Conservation (phyloP, 35 echinoderm and acorn worm species). For the Apostichopus japonicus region DNA sequence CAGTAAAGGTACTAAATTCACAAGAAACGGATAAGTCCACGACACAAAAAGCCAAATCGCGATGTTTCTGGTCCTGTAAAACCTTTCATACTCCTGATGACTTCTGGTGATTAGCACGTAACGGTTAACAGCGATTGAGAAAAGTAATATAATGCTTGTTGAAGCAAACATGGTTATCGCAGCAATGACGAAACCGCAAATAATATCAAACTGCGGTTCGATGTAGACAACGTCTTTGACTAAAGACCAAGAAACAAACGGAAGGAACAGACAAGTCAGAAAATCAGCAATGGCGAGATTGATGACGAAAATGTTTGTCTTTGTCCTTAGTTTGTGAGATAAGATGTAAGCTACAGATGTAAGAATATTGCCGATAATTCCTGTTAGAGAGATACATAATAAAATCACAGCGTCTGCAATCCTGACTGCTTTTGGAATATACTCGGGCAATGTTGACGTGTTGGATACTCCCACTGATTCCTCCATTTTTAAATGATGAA, state of each 20-base stretch:
- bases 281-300: slow-evolving; percentile 23
- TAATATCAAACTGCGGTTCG: not conserved
- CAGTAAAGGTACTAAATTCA: not conserved
- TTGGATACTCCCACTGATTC: no score
- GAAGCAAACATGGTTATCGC: not conserved
- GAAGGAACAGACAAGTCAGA: not conserved
- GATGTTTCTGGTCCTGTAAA: not conserved
- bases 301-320: slow-evolving; percentile 27
- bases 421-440: not conserved
- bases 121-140: not conserved
- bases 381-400: not conserved
- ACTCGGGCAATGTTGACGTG: no score
- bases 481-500: no score
- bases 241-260: slow-evolving; percentile 7
- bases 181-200: not conserved
- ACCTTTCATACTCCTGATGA: not conserved
- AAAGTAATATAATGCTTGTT: not conserved
- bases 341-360: not conserved
- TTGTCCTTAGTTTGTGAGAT: slow-evolving; percentile 10
- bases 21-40: not conserved
- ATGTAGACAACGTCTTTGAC: not conserved
- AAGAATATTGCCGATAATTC: not conserved
- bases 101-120: not conserved
- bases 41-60: not conserved
- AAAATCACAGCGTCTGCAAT: not conserved